Evolutionary conservation across 2,888 invertebrate species (phyloP), one percentile per base, ranked within the genome.

Genomic region (Idaea straminata): DNA sequence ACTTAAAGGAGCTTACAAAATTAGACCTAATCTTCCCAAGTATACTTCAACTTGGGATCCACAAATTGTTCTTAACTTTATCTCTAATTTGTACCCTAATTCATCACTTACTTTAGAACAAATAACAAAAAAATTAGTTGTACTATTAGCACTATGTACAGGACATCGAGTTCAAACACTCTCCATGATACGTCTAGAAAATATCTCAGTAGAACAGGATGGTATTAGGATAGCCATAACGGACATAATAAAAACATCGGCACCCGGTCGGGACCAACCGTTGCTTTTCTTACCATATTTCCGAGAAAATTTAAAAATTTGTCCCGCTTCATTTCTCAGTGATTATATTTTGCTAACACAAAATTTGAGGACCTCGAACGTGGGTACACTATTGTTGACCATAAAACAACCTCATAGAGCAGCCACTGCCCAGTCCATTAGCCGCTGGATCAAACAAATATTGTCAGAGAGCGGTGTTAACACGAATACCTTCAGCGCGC

Each of bases 11-110:
- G 64, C 62, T 0, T 80, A 64, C 64, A 78, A 67, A 66, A 57
- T 69, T 38, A 75, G 69, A 63, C 77, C 78, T 5, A 25, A 16
- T 6, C 35, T 7, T 1, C 75, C 77, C 3, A 79, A 78, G 60
- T 79, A 78, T 59, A 62, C 38, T 0, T 16, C n/a, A 5, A 76
- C 74, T 2, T 79, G n/a, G n/a, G n/a, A 79, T 47, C 75, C 75
- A 5, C 62, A 75, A 57, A 5, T 70, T 3, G 75, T 76, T 2
- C 61, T 78, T 35, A 64, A 74, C 62, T 62, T 58, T 38, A 16
- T 77, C 13, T 38, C 67, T 1, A 35, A 61, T 1, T 75, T 72
- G 76, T 65, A 60, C 4, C 76, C 76, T 3, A 71, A 76, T 63
- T 57, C 15, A 2, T 6, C 61, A 0, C 15, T 77, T 0, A 0